Evolutionary conservation across 2,888 invertebrate genomes (phyloP), one percentile per base, ranked within the genome.

Genomic region (Lagria hirta): DNA sequence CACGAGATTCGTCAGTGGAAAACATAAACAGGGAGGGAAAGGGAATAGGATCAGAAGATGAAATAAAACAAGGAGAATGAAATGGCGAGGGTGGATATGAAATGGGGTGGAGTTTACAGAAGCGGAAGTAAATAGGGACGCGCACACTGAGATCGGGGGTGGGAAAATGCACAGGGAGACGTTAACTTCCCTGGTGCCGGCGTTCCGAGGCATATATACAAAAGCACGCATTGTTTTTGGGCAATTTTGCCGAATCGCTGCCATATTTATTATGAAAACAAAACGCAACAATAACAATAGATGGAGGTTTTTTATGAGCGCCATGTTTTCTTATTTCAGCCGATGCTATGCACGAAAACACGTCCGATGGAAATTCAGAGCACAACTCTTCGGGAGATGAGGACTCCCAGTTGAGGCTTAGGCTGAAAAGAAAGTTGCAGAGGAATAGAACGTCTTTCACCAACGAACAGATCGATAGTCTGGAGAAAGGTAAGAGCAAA

Each of bases 361-460:
- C 85, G 11, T 91, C 91, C 10, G 92, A 92, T 64, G 91, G 91
- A 28, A 91, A 90, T 72, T 90, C 91, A 42, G 91, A 92, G 63
- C 90, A 90, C 70, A 91, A 90, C 60, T 91, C 91, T 7, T 90
- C 91, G 7, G 89, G 88, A 3, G 88, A 88, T 65, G 88, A 89
- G 62, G 94, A 94, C 70, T 90, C 89, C 12, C 95, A 96, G 72
- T 85, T 94, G 76, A 81, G 97, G 65, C 76, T 97, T 62, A 81
- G 95, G 62, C 81, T 98, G 57, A 98, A 98, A 75, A 78, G 97
- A 68, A 98, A 98, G 73, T 78, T 98, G 52, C 98, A 99, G 75
- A 80, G 98, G 66, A 98, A 98, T 74, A 80, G 98, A 61, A 98
- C 98, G 37, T 95, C 95, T 43, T 98, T 99, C 75, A 96, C 96